phyloP scores from a whole-genome alignment of 2,113 vertebrate genomes.

The Psittacula cyanocephala region DNA sequence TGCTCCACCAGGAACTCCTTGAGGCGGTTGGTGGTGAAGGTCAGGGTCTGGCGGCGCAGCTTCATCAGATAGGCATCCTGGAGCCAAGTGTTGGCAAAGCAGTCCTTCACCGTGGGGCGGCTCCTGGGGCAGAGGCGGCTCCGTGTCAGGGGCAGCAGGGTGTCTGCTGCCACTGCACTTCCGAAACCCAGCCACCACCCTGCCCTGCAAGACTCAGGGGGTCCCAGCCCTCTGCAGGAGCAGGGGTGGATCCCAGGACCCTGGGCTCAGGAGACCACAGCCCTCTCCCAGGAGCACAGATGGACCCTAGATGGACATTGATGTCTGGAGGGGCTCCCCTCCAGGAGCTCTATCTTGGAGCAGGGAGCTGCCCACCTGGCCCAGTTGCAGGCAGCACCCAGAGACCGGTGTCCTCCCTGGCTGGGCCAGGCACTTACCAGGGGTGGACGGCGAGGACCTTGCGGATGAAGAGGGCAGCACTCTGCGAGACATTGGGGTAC shows the following conservation, averaged over 20 bases:
- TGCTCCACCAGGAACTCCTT: conserved; percentile 95
- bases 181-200: not conserved
- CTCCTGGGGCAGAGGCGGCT: conserved; percentile 76
- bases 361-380: not conserved
- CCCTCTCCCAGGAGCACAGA: not conserved
- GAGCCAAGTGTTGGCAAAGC: conserved; percentile 93
- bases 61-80: conserved; percentile 98
- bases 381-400: fast-evolving
- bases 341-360: not conserved
- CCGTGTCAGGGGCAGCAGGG: fast-evolving
- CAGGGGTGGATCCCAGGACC: not conserved
- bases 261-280: not conserved
- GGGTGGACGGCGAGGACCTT: conserved; percentile 93
- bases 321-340: not conserved
- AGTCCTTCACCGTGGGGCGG: conserved; percentile 93
- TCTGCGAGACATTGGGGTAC: conserved; percentile 97
- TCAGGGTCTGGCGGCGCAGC: conserved; percentile 93
- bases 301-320: not conserved
- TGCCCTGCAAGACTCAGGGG: not conserved
- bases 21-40: conserved; percentile 94
- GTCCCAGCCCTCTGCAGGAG: not conserved
- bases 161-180: not conserved
- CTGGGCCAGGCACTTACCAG: conserved; percentile 79
- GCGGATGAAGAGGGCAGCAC: conserved; percentile 93
- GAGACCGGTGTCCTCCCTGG: not conserved